Evolutionary conservation across 2,797 vertebrate species (phyloP), one percentile per base, ranked within the genome.

Genomic region (Limosa lapponica): DNA sequence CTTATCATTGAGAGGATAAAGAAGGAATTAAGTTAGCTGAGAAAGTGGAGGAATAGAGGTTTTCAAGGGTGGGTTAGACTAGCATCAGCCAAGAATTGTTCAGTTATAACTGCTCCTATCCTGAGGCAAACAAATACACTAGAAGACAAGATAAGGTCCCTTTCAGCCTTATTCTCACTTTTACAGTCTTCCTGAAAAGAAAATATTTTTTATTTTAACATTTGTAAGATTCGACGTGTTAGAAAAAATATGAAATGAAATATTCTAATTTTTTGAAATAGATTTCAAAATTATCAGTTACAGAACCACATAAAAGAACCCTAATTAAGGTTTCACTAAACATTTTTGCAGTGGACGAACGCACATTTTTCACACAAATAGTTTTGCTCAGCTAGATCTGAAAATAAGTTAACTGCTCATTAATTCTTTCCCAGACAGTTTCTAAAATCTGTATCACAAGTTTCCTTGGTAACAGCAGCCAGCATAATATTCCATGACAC

Each of bases 391-490:
- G 67, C 57, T 82, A 93, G 87, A 94, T 54, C 74, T 73, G 75
- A 96, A 92, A 87, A 27, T 55, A 92, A 91, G 89, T 89, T 95
- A 95, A 87, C 83, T 64, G 75, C 57, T 94, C 89, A 91, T 94
- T 96, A 93, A 74, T 90, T 87, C 75, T 82, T 93, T 80, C 65
- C 57, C 72, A 93, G 89, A 70, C 48, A 91, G 46, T 78, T 86
- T 74, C 89, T 72, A 65, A 87, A 91, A 90, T 58, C 79, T 74
- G 37, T 70, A 46, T 51, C 57, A 71, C 54, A 91, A 69, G 82
- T 96, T 93, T 93, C 96, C 95, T 91, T 95, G 89, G 94, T 71
- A 97, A 96, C 92, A 83, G 49, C 62, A 90, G 79, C 65, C 71
- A 73, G 87, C 24, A 27, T 32, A 48, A 34, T 19, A 46, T 70